Evolutionary conservation across 1,140 invertebrate species (phyloP), one percentile per base, ranked within the genome.

Genomic region (Eumeta japonica): DNA sequence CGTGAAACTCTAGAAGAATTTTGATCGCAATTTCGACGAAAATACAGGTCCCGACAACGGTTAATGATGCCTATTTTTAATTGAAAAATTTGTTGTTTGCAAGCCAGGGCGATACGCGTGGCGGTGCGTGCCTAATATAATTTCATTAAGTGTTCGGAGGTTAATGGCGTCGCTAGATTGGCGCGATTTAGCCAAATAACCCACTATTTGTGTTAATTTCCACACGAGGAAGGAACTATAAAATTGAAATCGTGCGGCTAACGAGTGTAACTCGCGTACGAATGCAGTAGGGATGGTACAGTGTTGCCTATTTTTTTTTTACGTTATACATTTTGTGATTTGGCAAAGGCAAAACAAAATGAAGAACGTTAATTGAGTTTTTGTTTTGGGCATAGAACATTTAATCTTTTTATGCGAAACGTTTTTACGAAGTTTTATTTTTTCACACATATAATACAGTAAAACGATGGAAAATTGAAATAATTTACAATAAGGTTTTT

Each of bases 181-280:
- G 62, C 37, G 60, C 55, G 55, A 50, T 60, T 60, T 53, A 52
- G 50, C 51, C 43, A 61, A 59, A 57, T 59, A 52, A 57, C 41
- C 39, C 41, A 51, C 46, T 50, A 52, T 37, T 49, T 48, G 46
- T 43, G 53, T 52, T 53, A 59, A 58, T 60, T 56, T 61, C 54
- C 55, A 55, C 52, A 55, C 54, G 40, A 49, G 44, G 48, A 44
- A 41, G n/a, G 37, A 43, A 16, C 45, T 40, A 50, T 49, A 41
- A 62, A 62, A 67, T 67, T 67, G 59, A 67, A 67, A 64, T 64
- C 61, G 61, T 67, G 63, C 52, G 39, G 55, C 52, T 64, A 64
- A 62, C 54, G 51, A 58, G 51, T 50, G 39, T 24, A 7, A 24
- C n/a, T 5, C 20, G 20, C 20, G 20, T 24, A 24, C 20, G 20